Evolutionary conservation across 2,113 vertebrate species (phyloP), one percentile per base, ranked within the genome.

Genomic region (Erythrocercus mccallii): DNA sequence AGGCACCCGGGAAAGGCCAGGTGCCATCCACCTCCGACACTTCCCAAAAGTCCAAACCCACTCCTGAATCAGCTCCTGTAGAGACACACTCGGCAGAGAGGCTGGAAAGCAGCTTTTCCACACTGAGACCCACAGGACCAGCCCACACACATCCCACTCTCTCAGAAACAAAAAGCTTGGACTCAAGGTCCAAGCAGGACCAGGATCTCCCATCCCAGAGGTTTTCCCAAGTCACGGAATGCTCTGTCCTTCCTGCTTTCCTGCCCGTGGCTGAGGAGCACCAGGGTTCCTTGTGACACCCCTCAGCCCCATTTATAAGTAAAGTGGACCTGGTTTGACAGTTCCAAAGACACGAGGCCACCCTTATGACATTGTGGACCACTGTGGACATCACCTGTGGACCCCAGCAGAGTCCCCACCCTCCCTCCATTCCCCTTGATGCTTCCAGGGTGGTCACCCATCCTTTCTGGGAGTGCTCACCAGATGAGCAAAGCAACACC

Each of bases 1-100:
- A 58, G 77, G 37, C 48, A 19, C 2, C 53, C 0, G 1, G 3
- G 11, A 18, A 11, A 56, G 33, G 31, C 62, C 68, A 0, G 64
- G 2, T 2, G 45, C 44, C 9, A 0, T 2, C 40, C 57, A 6
- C 11, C 24, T 50, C 62, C 2, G 0, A 5, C 3, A 12, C 21
- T 1, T 24, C 51, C 83, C 6, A 0, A 10, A n/a, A 40, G 17
- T 15, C 80, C 23, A 2, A 45, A 62, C 4, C 5, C 1, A 11
- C 4, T 3, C 24, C 81, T 4, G 5, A 42, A 16, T 8, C 0
- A 15, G 25, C 22, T 62, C 38, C 64, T 9, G 30, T 0, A 3
- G 0, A 13, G 48, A 21, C 15, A 12, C 66, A 42, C 51, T 2
- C 7, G 12, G 31, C 64, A n/a, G 47, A 27, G 66, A 4, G 72